Conservation (phyloP, 2,797 vertebrate genomes). For the Melanotaenia parkinsoni region DNA sequence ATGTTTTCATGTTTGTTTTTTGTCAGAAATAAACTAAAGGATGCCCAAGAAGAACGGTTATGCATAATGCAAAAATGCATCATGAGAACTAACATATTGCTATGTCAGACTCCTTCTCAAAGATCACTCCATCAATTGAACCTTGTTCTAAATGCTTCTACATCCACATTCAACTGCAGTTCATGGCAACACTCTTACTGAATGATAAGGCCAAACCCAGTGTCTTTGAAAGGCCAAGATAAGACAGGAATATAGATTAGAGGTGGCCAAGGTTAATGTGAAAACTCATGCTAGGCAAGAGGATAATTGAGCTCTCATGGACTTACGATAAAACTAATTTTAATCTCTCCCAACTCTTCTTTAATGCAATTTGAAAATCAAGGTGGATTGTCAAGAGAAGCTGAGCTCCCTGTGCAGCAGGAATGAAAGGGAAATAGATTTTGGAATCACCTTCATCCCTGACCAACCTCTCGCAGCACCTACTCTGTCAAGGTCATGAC, state of each 20-base stretch:
- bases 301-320: slow-evolving; percentile 61
- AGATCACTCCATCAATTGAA: slow-evolving; percentile 17
- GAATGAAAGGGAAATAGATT: slow-evolving; percentile 46
- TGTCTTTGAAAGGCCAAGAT: slow-evolving; percentile 62
- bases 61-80: neutral
- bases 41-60: neutral
- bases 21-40: neutral
- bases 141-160: neutral
- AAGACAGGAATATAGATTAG: slow-evolving; percentile 57
- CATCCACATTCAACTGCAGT: slow-evolving; percentile 50
- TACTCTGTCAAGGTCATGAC: slow-evolving; percentile 46
- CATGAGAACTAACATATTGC: slow-evolving; percentile 5
- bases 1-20: neutral
- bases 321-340: slow-evolving; percentile 59
- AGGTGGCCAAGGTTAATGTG: slow-evolving; percentile 67
- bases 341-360: slow-evolving; percentile 60
- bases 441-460: slow-evolving; percentile 34
- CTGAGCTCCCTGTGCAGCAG: slow-evolving; percentile 7
- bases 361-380: slow-evolving; percentile 51
- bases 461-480: neutral
- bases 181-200: slow-evolving; percentile 26
- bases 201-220: slow-evolving; percentile 49
- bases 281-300: slow-evolving; percentile 45
- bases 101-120: slow-evolving; percentile 17
- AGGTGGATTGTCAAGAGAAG: slow-evolving; percentile 28